Base-by-base conservation (phyloP, 2,113 vertebrate species). In the Suncus etruscus region DNA sequence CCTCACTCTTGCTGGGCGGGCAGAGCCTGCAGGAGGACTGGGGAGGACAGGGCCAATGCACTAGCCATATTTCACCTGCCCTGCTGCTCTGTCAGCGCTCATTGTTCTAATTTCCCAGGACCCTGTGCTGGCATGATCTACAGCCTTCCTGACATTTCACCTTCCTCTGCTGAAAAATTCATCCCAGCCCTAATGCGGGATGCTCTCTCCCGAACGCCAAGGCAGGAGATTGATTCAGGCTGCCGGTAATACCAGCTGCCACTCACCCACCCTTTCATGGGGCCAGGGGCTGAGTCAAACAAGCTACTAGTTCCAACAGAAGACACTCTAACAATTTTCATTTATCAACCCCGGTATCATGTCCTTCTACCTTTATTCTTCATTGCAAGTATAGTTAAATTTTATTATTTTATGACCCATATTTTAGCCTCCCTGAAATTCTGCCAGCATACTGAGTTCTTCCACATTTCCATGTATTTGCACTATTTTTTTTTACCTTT, bases 141-240 rank as follows among this genome's bases (percentile, higher is more conserved):
- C 27, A 58, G 47, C 2, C 39, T 68, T 83, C 94, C 91, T 92
- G 82, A 86, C 83, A 92, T 90, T 92, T 95, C 83, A 95, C 48
- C 84, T 96, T 85, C 93, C 70, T 92, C 89, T 69, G 79, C 68
- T 9, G 25, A 95, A 92, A 96, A 84, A 83, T 27, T 54, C 83
- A 95, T 47, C 72, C 75, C 50, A 3, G 29, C 18, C 45, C 78
- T 51, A 85, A 77, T 12, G 11, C 69, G 86, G 66, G 75, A 86
- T 11, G 14, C 50, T 74, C 11, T 24, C 76, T 2, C 73, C 18
- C 18, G 8, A 86, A 63, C 6, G 91, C 15, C 0, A 32, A 92
- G 91, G 77, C 12, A 29, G 61, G 65, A 69, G 66, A 77, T 75
- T 68, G 75, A 89, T 87, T 90, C 85, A 18, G 18, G 39, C 74